Conservation (phyloP, 2,113 vertebrate species). For the Hypanus sabinus region DNA sequence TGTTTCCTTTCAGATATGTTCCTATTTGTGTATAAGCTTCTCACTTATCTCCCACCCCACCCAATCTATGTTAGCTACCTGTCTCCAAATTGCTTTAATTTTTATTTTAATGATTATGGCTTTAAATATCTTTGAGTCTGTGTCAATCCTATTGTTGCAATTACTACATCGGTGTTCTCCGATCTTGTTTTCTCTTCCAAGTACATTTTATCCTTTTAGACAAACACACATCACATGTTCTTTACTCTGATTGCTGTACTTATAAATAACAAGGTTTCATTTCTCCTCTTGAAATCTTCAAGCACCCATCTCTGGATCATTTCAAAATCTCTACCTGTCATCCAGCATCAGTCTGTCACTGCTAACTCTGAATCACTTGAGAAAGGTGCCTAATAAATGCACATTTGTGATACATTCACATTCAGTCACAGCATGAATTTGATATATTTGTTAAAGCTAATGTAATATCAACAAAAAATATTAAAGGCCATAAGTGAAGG, state of each 20-base stretch:
- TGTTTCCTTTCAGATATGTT: neutral
- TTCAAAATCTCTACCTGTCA: neutral
- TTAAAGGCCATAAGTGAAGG: neutral
- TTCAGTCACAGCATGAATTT: neutral
- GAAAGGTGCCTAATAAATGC: neutral
- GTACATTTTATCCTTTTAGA: neutral
- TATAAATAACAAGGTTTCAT: no score
- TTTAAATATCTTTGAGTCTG: neutral
- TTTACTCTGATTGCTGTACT: neutral
- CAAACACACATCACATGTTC: neutral
- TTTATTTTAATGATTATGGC: neutral
- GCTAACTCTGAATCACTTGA: neutral
- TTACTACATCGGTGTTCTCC: neutral
- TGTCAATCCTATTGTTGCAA: neutral
- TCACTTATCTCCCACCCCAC: neutral
- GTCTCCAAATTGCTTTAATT: neutral
- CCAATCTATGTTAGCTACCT: neutral
- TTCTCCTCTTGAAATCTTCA: neutral
- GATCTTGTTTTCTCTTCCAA: neutral
- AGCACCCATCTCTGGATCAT: neutral
- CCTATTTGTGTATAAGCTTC: neutral
- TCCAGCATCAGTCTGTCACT: neutral
- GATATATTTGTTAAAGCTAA: neutral
- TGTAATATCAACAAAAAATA: neutral
- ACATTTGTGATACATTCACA: neutral